phyloP scores from a whole-genome alignment of 2,797 vertebrate genomes.

The Babyrousa celebensis region DNA sequence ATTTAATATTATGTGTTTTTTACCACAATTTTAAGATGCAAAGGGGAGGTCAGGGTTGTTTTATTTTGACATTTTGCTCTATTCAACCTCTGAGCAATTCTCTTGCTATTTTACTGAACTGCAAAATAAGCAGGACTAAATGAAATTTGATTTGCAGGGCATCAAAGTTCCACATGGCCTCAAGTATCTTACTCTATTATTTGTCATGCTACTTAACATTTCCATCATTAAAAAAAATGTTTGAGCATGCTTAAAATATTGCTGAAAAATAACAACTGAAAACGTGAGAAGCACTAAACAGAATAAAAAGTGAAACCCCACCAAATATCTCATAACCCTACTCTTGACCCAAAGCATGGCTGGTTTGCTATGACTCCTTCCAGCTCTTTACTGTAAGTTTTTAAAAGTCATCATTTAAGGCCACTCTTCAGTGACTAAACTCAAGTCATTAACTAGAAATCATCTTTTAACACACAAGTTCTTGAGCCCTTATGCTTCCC shows the following conservation, averaged over 20 bases:
- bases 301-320: conserved; percentile 25
- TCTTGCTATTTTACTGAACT: not conserved
- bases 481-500: conserved; percentile 6
- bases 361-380: not conserved
- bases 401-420: conserved; percentile 18
- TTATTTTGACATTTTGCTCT: conserved; percentile 40
- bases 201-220: not conserved
- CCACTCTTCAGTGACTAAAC: not conserved
- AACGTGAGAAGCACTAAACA: conserved; percentile 34
- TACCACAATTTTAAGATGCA: not conserved
- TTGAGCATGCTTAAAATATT: conserved; percentile 41
- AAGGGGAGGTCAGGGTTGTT: not conserved
- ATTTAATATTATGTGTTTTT: not conserved
- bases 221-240: conserved; percentile 46
- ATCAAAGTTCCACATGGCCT: conserved; percentile 14
- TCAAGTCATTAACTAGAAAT: conserved; percentile 43
- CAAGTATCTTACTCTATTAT: conserved; percentile 6
- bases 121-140: conserved; percentile 61
- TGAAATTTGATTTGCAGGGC: conserved; percentile 35
- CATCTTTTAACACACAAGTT: conserved; percentile 36
- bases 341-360: not conserved
- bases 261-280: conserved; percentile 54
- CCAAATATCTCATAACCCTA: not conserved
- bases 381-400: conserved; percentile 39
- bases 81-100: conserved; percentile 53